Percentiles rank a stretch among this genome's conserved stretches.
phyloP scores from a whole-genome alignment of 2,888 invertebrate species.

The Conus canariensis region DNA sequence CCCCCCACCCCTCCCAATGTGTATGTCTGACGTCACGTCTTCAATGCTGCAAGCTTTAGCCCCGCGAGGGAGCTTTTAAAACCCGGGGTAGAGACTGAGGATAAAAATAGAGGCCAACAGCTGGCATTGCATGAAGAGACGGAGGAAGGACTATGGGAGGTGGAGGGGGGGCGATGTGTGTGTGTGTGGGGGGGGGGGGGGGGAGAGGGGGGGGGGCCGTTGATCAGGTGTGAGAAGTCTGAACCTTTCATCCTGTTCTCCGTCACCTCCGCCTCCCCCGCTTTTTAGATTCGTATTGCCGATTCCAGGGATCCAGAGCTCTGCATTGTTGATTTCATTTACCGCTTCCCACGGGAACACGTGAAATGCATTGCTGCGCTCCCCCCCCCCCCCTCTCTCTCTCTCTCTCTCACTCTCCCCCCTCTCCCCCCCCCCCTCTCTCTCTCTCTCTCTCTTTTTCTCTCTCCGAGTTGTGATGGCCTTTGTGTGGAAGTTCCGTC shows the following conservation, averaged over 20 bases:
- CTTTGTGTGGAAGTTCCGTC: too few species aligned
- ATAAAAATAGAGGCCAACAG: background rate
- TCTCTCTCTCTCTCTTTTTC: too few species aligned
- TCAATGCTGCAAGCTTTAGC: background rate
- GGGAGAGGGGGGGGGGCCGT: background rate
- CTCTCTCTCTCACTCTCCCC: too few species aligned
- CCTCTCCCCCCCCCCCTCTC: too few species aligned
- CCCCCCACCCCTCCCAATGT: too few species aligned
- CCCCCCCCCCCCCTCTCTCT: background rate
- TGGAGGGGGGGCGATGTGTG: background rate
- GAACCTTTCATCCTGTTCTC: background rate
- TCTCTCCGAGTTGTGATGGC: too few species aligned
- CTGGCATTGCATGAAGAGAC: background rate
- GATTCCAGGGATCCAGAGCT: background rate
- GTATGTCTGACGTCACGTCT: too few species aligned
- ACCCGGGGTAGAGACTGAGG: background rate
- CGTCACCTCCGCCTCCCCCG: background rate
- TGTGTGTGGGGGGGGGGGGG: background rate
- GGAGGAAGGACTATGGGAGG: background rate
- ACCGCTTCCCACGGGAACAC: background rate
- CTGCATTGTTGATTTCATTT: constrained; percentile 14
- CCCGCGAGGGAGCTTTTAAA: background rate
- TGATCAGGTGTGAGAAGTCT: background rate
- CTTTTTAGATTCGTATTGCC: background rate
- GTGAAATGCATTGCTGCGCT: constrained; percentile 15